Evolutionary conservation across 2,113 vertebrate species (phyloP).

Genomic region (Equus przewalskii): DNA sequence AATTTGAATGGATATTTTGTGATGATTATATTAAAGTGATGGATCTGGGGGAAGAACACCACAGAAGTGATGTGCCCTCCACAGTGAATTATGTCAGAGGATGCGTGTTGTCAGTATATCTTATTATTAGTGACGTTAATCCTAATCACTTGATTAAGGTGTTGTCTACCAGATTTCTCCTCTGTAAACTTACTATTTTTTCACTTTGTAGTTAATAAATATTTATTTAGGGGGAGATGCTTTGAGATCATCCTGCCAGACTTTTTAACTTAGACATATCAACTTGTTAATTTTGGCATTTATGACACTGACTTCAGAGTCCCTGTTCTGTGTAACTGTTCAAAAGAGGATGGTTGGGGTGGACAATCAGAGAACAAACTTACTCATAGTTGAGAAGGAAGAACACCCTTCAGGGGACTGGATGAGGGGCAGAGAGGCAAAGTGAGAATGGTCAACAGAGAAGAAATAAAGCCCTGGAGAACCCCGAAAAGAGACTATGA

Average conservation of each 20-base stretch:
- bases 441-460: not conserved
- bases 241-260: not conserved
- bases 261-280: not conserved
- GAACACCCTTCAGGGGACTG: not conserved
- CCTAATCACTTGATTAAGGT: not conserved
- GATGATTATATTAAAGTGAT: not conserved
- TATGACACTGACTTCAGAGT: not conserved
- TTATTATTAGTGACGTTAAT: not conserved
- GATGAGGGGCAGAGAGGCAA: not conserved
- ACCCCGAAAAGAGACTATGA: not conserved
- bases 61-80: not conserved
- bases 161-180: not conserved
- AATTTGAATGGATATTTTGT: not conserved
- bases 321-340: not conserved
- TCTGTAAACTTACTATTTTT: not conserved
- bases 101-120: not conserved
- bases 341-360: not conserved
- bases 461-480: not conserved
- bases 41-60: not conserved
- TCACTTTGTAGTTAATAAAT: not conserved
- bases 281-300: not conserved
- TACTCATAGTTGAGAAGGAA: not conserved
- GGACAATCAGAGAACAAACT: not conserved
- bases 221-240: not conserved
- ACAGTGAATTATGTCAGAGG: not conserved